Percentiles rank a stretch among this genome's conserved stretches.
phyloP scores from a whole-genome alignment of 1,140 invertebrate species.

The Heliothis subflexa region DNA sequence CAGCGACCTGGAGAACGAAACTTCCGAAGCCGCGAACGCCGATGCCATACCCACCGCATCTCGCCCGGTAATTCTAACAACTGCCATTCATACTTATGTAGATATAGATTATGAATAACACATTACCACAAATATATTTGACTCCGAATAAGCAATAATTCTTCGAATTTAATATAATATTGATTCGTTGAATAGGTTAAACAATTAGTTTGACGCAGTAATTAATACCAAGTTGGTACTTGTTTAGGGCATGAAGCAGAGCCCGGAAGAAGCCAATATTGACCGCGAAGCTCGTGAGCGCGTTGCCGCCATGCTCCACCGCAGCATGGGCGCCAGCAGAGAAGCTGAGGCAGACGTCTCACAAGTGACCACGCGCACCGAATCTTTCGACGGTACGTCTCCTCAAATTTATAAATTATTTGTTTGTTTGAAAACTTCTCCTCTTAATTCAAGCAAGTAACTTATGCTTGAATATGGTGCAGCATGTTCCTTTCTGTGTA shows the following conservation, averaged over 20 bases:
- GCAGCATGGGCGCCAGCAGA: conserved; percentile 66
- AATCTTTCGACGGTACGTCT: conserved; percentile 62
- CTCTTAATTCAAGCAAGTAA: too few species aligned
- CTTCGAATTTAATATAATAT: too few species aligned
- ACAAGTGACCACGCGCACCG: conserved; percentile 56
- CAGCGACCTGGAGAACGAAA: conserved; percentile 67
- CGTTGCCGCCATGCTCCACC: conserved; percentile 72
- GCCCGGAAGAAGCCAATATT: conserved; percentile 66
- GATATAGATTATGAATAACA: too few species aligned
- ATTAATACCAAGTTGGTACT: not conserved
- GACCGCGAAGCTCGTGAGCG: conserved; percentile 72
- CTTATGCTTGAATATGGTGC: too few species aligned
- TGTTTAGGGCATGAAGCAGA: conserved; percentile 50
- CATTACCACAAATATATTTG: too few species aligned
- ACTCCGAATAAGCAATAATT: too few species aligned
- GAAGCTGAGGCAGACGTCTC: conserved; percentile 65
- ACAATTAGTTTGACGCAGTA: too few species aligned
- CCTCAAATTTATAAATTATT: not conserved
- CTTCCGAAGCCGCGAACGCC: conserved; percentile 55
- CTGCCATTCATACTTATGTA: too few species aligned
- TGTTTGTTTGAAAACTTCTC: not conserved
- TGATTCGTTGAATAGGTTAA: too few species aligned
- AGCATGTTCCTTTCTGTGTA: too few species aligned
- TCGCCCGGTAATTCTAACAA: conserved; percentile 46
- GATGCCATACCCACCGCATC: conserved; percentile 18